Evolutionary conservation across 37 sponge, comb jelly and placozoan species (phyloP).

Genomic region (Crambe crambe): DNA sequence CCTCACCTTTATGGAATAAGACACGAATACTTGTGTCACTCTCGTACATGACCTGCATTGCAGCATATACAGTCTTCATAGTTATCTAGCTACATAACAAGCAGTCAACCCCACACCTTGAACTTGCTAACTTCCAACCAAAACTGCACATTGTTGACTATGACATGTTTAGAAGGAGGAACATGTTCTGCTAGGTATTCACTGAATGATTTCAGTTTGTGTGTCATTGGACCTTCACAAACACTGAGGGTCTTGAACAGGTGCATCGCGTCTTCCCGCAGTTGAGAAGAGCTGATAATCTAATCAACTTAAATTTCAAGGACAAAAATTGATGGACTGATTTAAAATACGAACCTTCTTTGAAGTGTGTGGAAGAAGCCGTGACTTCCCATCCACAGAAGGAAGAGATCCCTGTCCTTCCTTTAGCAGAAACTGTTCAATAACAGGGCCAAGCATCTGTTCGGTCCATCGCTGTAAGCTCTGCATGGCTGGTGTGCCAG

Average conservation of each 20-base stretch:
- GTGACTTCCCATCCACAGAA: neutral
- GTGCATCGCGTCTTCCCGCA: constrained; percentile 6
- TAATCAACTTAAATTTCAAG: no score
- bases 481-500: neutral
- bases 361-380: no score
- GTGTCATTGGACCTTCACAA: constrained; percentile 1
- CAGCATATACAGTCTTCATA: neutral
- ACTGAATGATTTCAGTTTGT: constrained; percentile 10
- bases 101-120: constrained; percentile 5
- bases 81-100: neutral
- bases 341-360: no score
- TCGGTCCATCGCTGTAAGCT: neutral
- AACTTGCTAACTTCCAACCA: constrained; percentile 30
- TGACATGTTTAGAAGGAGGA: neutral
- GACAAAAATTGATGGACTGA: no score
- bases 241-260: neutral
- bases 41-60: constrained; percentile 1
- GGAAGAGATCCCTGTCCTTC: neutral
- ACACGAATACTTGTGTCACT: neutral
- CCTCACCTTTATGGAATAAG: constrained; percentile 12
- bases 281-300: neutral
- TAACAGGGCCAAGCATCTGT: neutral
- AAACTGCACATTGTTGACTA: constrained; percentile 12
- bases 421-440: neutral
- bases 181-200: neutral